phyloP scores from a whole-genome alignment of 2,888 invertebrate genomes.

The Aphodius granarius region DNA sequence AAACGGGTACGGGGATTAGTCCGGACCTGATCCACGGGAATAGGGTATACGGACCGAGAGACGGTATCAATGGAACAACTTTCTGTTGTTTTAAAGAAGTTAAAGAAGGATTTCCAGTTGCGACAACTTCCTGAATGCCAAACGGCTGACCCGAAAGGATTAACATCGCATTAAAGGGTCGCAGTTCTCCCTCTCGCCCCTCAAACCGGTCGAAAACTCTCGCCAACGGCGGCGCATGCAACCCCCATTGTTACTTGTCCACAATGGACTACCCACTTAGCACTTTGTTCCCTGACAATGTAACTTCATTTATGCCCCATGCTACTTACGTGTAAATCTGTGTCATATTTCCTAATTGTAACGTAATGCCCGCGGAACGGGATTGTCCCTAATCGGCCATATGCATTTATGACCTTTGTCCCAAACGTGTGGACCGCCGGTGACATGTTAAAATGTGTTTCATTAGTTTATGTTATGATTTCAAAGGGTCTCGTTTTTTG shows the following conservation, averaged over 20 bases:
- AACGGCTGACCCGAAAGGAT: slow-evolving; percentile 22
- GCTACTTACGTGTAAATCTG: slow-evolving; percentile 9
- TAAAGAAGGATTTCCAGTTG: slow-evolving; percentile 23
- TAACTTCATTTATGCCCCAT: slow-evolving; percentile 12
- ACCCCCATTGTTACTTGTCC: slow-evolving; percentile 8
- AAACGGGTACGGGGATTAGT: slow-evolving; percentile 3
- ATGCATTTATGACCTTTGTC: slow-evolving; percentile 3
- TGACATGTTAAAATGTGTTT: background rate
- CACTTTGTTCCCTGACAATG: slow-evolving; percentile 11
- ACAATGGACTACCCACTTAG: slow-evolving; percentile 15
- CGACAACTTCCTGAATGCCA: slow-evolving; percentile 25
- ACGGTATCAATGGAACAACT: slow-evolving; percentile 22
- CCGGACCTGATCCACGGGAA: background rate
- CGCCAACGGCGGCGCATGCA: slow-evolving; percentile 9
- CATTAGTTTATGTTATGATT: too few relatives aligned
- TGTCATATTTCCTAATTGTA: slow-evolving; percentile 15
- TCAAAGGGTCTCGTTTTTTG: too few relatives aligned
- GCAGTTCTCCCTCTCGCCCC: background rate
- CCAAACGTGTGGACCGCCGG: background rate
- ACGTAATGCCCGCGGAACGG: background rate
- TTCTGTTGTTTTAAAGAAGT: slow-evolving; percentile 26
- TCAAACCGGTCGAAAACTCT: background rate
- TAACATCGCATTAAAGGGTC: slow-evolving; percentile 23
- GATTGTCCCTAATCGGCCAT: background rate
- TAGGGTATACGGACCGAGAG: background rate